Conservation (phyloP, 2,888 invertebrate genomes). For the Thereva nobilitata region DNA sequence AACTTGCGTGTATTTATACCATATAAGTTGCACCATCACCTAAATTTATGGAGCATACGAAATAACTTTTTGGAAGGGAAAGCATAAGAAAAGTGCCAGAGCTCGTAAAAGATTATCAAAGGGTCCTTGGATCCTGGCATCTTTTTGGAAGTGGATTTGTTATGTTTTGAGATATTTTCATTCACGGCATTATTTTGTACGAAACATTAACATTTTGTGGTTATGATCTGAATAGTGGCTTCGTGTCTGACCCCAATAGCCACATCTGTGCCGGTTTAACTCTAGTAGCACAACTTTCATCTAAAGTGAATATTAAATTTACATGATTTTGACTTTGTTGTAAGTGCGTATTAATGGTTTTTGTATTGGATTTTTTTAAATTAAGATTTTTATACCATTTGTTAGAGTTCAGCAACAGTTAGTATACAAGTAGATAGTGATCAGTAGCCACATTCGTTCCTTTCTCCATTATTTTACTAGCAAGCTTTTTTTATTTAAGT, state of each 20-base stretch:
- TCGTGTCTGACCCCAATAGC: neutral
- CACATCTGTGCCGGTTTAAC: too few relatives aligned
- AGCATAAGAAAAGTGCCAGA: conserved; percentile 16
- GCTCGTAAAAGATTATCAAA: conserved; percentile 27
- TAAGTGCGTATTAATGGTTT: too few relatives aligned
- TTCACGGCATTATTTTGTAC: conserved; percentile 25
- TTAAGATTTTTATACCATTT: too few relatives aligned
- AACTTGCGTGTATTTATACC: conserved; percentile 26
- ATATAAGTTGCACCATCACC: conserved; percentile 26
- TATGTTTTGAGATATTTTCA: conserved; percentile 10
- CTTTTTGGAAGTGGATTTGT: conserved; percentile 15
- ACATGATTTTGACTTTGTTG: too few relatives aligned
- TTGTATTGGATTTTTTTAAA: too few relatives aligned
- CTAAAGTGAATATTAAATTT: too few relatives aligned
- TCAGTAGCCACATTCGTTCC: too few relatives aligned
- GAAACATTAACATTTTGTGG: conserved; percentile 26
- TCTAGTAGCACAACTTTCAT: too few relatives aligned
- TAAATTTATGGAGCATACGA: conserved; percentile 29
- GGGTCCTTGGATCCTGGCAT: conserved; percentile 6
- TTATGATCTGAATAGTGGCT: neutral
- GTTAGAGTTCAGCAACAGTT: too few relatives aligned
- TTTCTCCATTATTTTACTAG: too few relatives aligned
- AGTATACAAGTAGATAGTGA: too few relatives aligned
- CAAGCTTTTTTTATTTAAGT: too few relatives aligned
- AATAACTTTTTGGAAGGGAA: conserved; percentile 10